These are phyloP conservation scores for Erythrocebus patas DNA, from an alignment of 2,113 vertebrate genomes.

Conservation along the genomic window DNA sequence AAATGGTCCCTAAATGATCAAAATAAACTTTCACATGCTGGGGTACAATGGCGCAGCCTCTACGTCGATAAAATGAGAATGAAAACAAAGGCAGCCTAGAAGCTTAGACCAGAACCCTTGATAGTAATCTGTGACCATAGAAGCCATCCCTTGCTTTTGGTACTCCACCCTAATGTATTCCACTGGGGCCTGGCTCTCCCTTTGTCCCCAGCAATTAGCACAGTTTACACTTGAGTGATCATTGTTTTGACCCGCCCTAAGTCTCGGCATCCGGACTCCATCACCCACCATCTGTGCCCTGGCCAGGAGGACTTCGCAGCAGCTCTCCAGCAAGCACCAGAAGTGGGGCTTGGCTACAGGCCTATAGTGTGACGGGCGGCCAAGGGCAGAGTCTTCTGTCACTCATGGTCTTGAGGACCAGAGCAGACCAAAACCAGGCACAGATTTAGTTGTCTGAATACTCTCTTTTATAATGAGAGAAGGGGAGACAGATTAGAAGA, in stretches of 20 bases:
- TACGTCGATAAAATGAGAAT: background rate
- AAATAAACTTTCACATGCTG: background rate
- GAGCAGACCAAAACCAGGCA: background rate
- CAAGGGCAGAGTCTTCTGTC: conserved; percentile 58
- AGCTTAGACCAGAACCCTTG: background rate
- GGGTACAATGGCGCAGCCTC: background rate
- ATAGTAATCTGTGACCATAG: background rate
- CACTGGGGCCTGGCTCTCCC: conserved; percentile 22
- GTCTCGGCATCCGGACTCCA: conserved; percentile 73
- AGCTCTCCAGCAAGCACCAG: conserved; percentile 49
- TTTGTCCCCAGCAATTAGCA: conserved; percentile 78
- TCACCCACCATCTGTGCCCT: conserved; percentile 74
- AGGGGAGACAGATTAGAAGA: background rate
- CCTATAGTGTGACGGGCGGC: conserved; percentile 52
- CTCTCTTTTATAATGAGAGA: background rate
- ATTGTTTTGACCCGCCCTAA: conserved; percentile 74
- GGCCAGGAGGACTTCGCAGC: conserved; percentile 50
- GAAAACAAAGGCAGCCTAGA: background rate
- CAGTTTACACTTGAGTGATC: conserved; percentile 65
- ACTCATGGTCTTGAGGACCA: conserved; percentile 29
- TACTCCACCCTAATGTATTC: background rate
- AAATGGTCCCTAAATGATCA: background rate
- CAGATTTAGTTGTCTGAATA: background rate
- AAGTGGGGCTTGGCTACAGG: conserved; percentile 70
- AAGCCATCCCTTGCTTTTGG: background rate